Evolutionary conservation across 2,113 vertebrate species (phyloP).

Genomic region (Lichenostomus cassidix): DNA sequence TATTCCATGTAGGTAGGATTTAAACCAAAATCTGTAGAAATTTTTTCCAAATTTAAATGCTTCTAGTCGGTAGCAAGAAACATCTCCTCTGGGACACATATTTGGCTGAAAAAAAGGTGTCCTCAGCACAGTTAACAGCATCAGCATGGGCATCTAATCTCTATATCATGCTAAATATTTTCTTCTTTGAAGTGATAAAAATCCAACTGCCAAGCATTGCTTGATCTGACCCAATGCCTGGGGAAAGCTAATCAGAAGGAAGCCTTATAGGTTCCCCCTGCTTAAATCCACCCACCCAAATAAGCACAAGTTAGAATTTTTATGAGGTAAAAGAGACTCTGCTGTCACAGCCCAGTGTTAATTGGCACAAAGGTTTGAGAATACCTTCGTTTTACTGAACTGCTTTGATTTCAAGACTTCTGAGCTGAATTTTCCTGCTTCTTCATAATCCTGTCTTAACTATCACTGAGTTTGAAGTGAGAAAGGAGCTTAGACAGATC

Average conservation of each 20-base stretch:
- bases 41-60: neutral
- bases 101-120: neutral
- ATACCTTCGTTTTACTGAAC: conserved; percentile 24
- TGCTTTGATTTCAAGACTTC: conserved; percentile 54
- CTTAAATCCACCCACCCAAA: conserved; percentile 56
- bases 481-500: conserved; percentile 52
- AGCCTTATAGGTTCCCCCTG: neutral
- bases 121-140: conserved; percentile 21
- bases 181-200: conserved; percentile 48
- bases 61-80: neutral
- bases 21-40: neutral
- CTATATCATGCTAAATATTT: conserved; percentile 44
- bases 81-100: neutral
- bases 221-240: conserved; percentile 23
- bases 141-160: conserved; percentile 36
- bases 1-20: neutral
- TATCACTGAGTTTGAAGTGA: conserved; percentile 41
- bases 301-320: conserved; percentile 15
- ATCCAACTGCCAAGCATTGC: neutral
- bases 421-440: conserved; percentile 11
- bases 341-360: conserved; percentile 37
- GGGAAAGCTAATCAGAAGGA: conserved; percentile 38
- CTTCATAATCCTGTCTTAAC: conserved; percentile 58
- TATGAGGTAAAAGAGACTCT: conserved; percentile 8
- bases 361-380: conserved; percentile 50